These are phyloP conservation scores for Malurus alboscapulatus DNA, from an alignment of 2,113 vertebrate species.

Conservation along the genomic window DNA sequence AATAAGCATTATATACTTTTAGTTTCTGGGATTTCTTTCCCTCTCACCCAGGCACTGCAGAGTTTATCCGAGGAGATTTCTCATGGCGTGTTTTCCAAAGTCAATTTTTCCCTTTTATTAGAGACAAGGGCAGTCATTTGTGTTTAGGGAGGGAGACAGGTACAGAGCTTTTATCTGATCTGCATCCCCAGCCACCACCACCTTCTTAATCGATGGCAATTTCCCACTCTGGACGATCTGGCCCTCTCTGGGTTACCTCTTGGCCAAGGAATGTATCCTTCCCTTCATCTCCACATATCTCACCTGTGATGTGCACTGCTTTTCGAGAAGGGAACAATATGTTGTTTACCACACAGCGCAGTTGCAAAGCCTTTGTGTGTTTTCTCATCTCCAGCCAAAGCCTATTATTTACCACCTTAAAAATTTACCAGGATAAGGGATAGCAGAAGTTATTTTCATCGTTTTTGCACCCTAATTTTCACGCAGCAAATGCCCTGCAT, in stretches of 20 bases:
- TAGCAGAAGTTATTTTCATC: neutral
- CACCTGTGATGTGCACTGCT: neutral
- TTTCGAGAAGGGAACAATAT: neutral
- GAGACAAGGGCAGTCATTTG: conserved; percentile 37
- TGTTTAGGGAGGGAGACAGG: conserved; percentile 38
- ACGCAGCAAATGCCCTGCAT: neutral
- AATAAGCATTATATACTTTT: neutral
- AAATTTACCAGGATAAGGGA: neutral
- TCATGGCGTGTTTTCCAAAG: neutral
- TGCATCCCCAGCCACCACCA: neutral
- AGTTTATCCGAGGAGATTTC: neutral
- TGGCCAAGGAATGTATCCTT: neutral
- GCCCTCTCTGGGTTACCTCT: neutral
- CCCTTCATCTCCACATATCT: neutral
- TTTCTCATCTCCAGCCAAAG: conserved; percentile 2
- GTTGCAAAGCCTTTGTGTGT: conserved; percentile 16
- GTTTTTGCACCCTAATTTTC: conserved; percentile 10
- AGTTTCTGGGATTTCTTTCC: neutral
- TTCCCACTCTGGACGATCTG: neutral
- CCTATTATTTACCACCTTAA: neutral
- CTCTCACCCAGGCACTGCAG: neutral
- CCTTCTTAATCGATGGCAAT: neutral
- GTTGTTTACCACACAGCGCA: neutral
- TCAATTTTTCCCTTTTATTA: conserved; percentile 22
- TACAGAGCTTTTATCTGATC: conserved; percentile 44